Base-by-base conservation (phyloP, 1,140 invertebrate species). In the Dendrolimus kikuchii region DNA sequence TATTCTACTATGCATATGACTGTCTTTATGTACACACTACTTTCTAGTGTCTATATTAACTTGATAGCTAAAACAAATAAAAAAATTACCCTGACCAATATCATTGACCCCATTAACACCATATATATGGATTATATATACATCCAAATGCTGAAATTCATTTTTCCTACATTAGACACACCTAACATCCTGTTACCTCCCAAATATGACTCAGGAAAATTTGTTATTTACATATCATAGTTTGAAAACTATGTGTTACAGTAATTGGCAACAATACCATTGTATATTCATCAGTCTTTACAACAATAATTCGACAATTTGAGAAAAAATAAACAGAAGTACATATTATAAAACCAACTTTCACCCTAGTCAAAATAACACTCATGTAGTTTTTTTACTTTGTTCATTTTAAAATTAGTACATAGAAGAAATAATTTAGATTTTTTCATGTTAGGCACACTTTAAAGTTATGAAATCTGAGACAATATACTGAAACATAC, bases 271-370 rank as follows among this genome's bases (percentile, higher is more conserved):
- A 72, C 67, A 71, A 69, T 75, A 62, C 65, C 61, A 66, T 66
- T 66, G 64, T 78, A 77, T 74, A 77, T 79, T 73, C 71, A 74
- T 81, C 78, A 81, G 76, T 81, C 78, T 81, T 81, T 62, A 73
- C 66, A 77, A 65, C 57, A 57, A 52, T 46, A 40, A 58, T 41
- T 51, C 51, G 36, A 52, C 44, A 40, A 58, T 41, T 51, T 48
- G 36, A 41, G 47, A 36, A 57, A 36, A 40, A 52, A 57, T 54
- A 46, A 56, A 46, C 53, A 49, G 46, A 61, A 44, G 40, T 10
- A 40, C 36, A 46, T 43, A 45, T 41, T 53, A 50, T 7, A 50
- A 38, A 38, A 52, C 48, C 51, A 53, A 45, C 44, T 53, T 53
- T 59, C 51, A 46, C 52, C 57, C 47, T 59, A 53, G 51, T 36